phyloP scores from a whole-genome alignment of 2,797 vertebrate genomes.

The Microchirus variegatus region DNA sequence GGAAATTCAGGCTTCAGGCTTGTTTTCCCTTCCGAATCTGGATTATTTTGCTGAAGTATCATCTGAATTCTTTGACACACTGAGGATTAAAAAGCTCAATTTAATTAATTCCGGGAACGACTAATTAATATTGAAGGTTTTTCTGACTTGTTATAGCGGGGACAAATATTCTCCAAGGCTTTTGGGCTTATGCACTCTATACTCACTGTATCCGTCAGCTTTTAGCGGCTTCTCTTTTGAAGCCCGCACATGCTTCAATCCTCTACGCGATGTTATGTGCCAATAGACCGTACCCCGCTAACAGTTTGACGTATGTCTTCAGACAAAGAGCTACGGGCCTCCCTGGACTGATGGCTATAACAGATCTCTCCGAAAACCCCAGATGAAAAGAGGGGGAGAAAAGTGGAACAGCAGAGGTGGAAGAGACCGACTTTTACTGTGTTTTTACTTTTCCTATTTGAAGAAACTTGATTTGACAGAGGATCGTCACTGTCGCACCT shows the following conservation, averaged over 20 bases:
- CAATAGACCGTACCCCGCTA: slow-evolving; percentile 56
- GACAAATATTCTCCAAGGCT: slow-evolving; percentile 37
- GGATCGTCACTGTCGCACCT: slow-evolving; percentile 32
- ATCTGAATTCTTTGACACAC: neutral
- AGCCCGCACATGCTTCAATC: slow-evolving; percentile 40
- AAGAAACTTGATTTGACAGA: slow-evolving; percentile 47
- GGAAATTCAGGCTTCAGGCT: slow-evolving; percentile 9
- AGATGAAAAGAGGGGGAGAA: slow-evolving; percentile 54
- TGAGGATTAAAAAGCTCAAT: slow-evolving; percentile 13
- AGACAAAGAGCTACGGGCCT: slow-evolving; percentile 64
- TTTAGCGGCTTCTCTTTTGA: slow-evolving; percentile 57
- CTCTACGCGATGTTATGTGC: slow-evolving; percentile 48
- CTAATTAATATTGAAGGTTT: slow-evolving; percentile 19
- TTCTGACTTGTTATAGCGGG: slow-evolving; percentile 28
- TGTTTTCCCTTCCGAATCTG: slow-evolving; percentile 1
- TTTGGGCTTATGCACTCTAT: slow-evolving; percentile 34
- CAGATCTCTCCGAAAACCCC: slow-evolving; percentile 60
- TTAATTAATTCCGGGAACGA: neutral
- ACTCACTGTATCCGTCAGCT: slow-evolving; percentile 33
- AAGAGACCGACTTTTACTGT: slow-evolving; percentile 37
- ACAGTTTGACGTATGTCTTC: slow-evolving; percentile 68
- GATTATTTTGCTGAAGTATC: neutral
- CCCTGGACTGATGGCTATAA: slow-evolving; percentile 72
- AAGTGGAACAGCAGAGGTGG: slow-evolving; percentile 36
- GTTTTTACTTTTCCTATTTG: slow-evolving; percentile 41